Base-by-base conservation (phyloP, 2,113 vertebrate species). In the Ranitomeya variabilis region DNA sequence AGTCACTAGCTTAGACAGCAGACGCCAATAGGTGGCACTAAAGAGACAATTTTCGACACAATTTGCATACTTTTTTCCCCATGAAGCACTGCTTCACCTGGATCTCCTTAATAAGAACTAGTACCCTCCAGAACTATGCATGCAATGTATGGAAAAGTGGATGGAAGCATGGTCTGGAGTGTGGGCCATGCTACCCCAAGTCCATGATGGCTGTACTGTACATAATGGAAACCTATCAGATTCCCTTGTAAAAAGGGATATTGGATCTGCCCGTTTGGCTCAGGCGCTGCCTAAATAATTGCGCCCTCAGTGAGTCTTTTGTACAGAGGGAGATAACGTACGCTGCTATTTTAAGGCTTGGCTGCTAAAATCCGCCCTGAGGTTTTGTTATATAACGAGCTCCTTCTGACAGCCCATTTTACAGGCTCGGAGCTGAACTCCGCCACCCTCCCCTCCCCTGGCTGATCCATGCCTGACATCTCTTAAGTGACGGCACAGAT, bases 281-380 rank as follows among this genome's bases (percentile, higher is more conserved):
- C 51, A 54, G 71, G 55, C 16, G 5, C 83, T 86, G 84, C 55
- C 69, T 45, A 57, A 86, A 86, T 71, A 76, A 76, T 76, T 51
- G 37, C 64, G 37, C 21, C 59, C 14, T 66, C 67, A 21, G 59
- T 37, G 60, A 80, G 76, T 80, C 76, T 80, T 62, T 80, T 80
- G 62, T 67, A 21, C 10, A 80, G 55, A n/a, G 76, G 45, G 55
- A 77, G 85, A 62, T 78, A 86, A 78, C 55, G 57, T 64, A 67
- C 31, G 76, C 67, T 71, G 80, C 87, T 88, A 88, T 88, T 88
- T 88, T 77, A 73, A 88, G 80, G 57, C 69, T 55, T 52, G 80
- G 8, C 71, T 82, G 78, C 54, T 82, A 76, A 76, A 88, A 88
- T 83, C 8, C 54, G 31, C 79, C 80, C 67, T 16, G 69, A 83